Conservation (phyloP, 2,888 invertebrate genomes). For the Drosophila algonquin region DNA sequence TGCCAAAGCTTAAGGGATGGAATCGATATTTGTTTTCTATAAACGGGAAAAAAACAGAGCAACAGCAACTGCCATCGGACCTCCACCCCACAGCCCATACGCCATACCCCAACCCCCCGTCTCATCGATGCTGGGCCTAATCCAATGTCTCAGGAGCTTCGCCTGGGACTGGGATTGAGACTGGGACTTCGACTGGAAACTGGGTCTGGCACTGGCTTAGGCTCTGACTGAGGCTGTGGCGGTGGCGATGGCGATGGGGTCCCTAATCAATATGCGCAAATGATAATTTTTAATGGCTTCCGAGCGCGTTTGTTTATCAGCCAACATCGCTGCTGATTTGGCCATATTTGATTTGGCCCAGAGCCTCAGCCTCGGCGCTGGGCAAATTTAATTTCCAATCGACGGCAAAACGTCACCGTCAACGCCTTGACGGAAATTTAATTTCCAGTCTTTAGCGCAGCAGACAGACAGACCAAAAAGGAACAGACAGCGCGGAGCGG, state of each 20-base stretch:
- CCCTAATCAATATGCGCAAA: conserved; percentile 77
- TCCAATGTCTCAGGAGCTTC: conserved; percentile 75
- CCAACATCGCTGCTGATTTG: conserved; percentile 75
- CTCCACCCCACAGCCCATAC: conserved; percentile 1
- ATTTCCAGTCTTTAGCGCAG: conserved; percentile 61
- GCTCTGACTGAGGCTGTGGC: neutral
- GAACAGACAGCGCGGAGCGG: neutral
- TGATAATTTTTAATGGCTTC: conserved; percentile 82
- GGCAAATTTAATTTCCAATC: conserved; percentile 75
- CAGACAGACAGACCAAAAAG: conserved; percentile 10
- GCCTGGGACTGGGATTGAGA: conserved; percentile 17
- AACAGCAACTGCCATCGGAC: conserved; percentile 53
- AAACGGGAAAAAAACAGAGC: conserved; percentile 36
- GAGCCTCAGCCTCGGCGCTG: conserved; percentile 9
- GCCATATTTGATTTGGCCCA: conserved; percentile 64
- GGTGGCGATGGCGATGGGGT: neutral
- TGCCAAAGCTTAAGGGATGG: conserved; percentile 76
- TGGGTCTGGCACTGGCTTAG: neutral
- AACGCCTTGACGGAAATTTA: conserved; percentile 76
- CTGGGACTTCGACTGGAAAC: neutral
- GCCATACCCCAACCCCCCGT: conserved; percentile 10
- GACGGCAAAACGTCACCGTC: conserved; percentile 42
- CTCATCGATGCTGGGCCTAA: conserved; percentile 62
- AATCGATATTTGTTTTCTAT: conserved; percentile 78
- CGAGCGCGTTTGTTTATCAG: conserved; percentile 78